phyloP scores from a whole-genome alignment of 2,797 vertebrate species.

The Furcifer pardalis region DNA sequence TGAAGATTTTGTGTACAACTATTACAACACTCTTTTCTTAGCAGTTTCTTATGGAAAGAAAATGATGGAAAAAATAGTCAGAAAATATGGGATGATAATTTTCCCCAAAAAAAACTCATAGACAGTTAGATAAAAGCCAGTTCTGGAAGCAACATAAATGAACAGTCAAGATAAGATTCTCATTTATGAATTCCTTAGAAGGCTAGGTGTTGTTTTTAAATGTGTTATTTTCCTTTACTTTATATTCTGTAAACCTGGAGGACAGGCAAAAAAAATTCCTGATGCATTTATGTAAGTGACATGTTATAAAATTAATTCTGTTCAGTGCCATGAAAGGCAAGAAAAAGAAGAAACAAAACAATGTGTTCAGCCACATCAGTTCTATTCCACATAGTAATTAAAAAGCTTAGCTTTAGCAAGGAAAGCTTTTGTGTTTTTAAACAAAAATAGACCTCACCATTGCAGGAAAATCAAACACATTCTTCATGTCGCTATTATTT shows the following conservation, averaged over 20 bases:
- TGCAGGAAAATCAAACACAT: background rate
- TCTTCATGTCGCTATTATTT: background rate
- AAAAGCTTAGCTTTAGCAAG: background rate
- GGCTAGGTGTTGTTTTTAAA: background rate
- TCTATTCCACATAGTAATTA: background rate
- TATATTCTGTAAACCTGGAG: background rate
- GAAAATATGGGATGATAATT: background rate
- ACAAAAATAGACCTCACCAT: background rate
- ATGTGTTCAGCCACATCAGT: background rate
- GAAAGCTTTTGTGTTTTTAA: background rate
- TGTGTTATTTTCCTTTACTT: constrained; percentile 30
- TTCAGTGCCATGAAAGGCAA: constrained; percentile 4
- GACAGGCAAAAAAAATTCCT: constrained; percentile 38
- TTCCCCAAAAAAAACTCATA: background rate
- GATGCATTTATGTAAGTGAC: background rate
- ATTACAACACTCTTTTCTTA: background rate
- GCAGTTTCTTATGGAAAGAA: background rate
- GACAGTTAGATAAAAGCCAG: background rate
- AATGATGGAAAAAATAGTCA: background rate
- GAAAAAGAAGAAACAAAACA: background rate
- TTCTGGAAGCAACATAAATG: constrained; percentile 32
- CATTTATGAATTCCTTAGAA: constrained; percentile 54
- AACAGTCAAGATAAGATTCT: constrained; percentile 55
- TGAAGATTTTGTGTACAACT: background rate
- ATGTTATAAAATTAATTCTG: constrained; percentile 4